Conservation (phyloP, 2,888 invertebrate genomes). For the Watsonalla binaria region DNA sequence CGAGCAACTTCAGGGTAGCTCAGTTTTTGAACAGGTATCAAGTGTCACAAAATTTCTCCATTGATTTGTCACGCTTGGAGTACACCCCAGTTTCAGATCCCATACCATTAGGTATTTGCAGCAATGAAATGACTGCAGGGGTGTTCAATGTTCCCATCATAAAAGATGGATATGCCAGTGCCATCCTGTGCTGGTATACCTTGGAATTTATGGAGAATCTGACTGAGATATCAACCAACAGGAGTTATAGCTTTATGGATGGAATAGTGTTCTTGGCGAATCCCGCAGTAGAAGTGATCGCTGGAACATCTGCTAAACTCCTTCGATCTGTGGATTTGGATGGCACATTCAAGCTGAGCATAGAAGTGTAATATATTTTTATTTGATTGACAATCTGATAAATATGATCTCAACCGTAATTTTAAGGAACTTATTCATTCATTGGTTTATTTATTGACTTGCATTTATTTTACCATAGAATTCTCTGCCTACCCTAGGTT, state of each 20-base stretch:
- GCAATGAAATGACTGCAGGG: conserved; percentile 22
- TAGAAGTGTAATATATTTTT: conserved; percentile 20
- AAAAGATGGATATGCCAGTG: conserved; percentile 62
- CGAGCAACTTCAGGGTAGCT: conserved; percentile 74
- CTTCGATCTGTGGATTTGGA: conserved; percentile 46
- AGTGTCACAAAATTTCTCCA: conserved; percentile 76
- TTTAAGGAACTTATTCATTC: too few relatives aligned
- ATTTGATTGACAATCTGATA: not conserved
- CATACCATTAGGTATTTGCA: conserved; percentile 35
- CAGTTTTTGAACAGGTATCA: conserved; percentile 79
- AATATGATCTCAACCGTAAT: not conserved
- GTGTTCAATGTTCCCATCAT: conserved; percentile 41
- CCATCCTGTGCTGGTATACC: conserved; percentile 77
- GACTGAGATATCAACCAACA: conserved; percentile 58
- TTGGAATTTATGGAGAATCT: conserved; percentile 60
- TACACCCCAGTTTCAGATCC: conserved; percentile 59
- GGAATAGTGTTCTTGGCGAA: conserved; percentile 68
- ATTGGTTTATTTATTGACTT: too few relatives aligned
- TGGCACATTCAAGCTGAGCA: conserved; percentile 49
- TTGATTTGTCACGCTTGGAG: conserved; percentile 62
- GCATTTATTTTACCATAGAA: too few relatives aligned
- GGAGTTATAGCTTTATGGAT: conserved; percentile 61
- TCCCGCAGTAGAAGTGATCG: conserved; percentile 37
- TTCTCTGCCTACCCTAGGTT: too few relatives aligned
- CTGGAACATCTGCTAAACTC: conserved; percentile 45